These are phyloP conservation scores for Sclerurus mexicanus DNA, from an alignment of 2,113 vertebrate species.

Conservation along the genomic window DNA sequence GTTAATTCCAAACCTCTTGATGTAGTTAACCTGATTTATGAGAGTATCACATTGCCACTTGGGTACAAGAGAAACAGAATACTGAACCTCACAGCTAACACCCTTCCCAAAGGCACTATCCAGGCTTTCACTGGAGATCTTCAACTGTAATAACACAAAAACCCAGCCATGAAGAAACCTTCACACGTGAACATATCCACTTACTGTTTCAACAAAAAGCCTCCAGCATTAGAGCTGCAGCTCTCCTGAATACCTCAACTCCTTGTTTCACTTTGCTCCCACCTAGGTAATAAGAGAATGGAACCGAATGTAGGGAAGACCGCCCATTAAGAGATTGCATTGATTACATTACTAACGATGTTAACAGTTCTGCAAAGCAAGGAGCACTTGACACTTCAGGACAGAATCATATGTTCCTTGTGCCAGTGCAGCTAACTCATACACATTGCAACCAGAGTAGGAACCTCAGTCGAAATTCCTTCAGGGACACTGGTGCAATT, in stretches of 20 bases:
- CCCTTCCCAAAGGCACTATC: conserved; percentile 22
- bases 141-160: conserved; percentile 1
- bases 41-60: neutral
- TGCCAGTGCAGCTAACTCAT: neutral
- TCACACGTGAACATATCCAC: neutral
- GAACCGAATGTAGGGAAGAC: neutral
- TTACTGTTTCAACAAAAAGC: neutral
- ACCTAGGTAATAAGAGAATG: neutral
- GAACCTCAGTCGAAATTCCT: neutral
- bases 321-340: neutral
- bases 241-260: neutral
- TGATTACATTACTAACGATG: neutral
- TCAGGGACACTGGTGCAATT: neutral
- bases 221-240: neutral
- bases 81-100: neutral
- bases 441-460: neutral
- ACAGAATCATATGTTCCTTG: neutral
- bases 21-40: conserved; percentile 34
- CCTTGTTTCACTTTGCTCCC: neutral
- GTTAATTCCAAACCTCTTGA: conserved; percentile 13
- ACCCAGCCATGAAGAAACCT: neutral
- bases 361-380: neutral
- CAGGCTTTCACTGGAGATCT: neutral
- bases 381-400: neutral
- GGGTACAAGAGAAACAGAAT: neutral